phyloP scores from a whole-genome alignment of 2,888 invertebrate species.

The Plebejus melissa region DNA sequence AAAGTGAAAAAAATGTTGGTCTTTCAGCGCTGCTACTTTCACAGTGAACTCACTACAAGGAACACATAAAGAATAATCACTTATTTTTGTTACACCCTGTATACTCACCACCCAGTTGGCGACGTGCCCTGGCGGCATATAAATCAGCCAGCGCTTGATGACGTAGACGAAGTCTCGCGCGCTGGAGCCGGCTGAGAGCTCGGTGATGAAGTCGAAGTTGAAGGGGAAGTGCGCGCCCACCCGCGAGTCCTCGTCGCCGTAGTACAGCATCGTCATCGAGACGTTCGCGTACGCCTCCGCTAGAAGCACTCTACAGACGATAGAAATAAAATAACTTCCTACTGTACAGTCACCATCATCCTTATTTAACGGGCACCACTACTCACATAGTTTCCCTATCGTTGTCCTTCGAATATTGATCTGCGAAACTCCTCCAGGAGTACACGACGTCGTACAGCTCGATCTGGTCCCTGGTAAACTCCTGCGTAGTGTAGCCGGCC shows the following conservation, averaged over 20 bases:
- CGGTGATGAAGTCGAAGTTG: conserved; percentile 81
- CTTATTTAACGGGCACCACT: background rate
- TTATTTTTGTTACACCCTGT: no score
- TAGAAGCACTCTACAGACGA: conserved; percentile 71
- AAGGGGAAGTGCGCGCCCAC: conserved; percentile 81
- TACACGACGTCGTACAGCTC: conserved; percentile 76
- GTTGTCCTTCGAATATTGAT: conserved; percentile 62
- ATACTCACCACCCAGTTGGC: conserved; percentile 83
- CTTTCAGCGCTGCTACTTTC: no score
- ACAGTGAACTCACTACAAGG: no score
- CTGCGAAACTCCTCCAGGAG: conserved; percentile 78
- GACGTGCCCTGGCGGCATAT: conserved; percentile 76
- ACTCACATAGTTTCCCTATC: conserved; percentile 56
- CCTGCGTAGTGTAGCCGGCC: conserved; percentile 78
- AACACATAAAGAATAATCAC: no score
- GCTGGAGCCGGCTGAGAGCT: conserved; percentile 61
- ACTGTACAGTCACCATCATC: background rate
- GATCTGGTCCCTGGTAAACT: conserved; percentile 80
- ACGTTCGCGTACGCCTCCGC: conserved; percentile 81
- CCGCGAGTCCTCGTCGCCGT: conserved; percentile 66
- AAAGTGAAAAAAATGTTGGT: no score
- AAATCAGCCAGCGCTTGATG: conserved; percentile 78
- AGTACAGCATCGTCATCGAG: conserved; percentile 79
- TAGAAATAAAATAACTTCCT: background rate
- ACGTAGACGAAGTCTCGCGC: conserved; percentile 70